Base-by-base conservation (phyloP, 2,797 vertebrate species). In the Melanotaenia pygmaea region DNA sequence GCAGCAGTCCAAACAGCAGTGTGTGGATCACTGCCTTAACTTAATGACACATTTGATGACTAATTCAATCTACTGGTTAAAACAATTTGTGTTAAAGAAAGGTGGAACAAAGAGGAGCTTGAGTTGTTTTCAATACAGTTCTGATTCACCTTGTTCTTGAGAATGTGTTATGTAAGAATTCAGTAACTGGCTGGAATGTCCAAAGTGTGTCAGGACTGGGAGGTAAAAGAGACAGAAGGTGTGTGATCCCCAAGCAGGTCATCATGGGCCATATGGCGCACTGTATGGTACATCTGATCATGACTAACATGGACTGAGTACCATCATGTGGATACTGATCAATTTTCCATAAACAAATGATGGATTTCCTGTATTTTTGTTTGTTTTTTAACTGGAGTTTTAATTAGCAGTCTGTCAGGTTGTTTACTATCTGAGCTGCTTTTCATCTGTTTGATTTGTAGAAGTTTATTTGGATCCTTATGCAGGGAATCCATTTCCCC, bases 51-150 rank as follows among this genome's bases (percentile, higher is more conserved):
- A 57, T 64, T 54, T 35, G 32, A 64, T 68, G 70, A 66, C 50
- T 64, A 69, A 82, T 76, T 40, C 24, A 57, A 65, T 67, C 64
- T 70, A 57, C 37, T 13, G 13, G 2, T 40, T 56, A 22, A 62
- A 58, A 71, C 3, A 69, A 34, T 57, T 37, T 60, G 18, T 14
- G 59, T 11, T 67, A 37, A 60, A 59, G 14, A 40, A 40, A 61
- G 30, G 12, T 57, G 5, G 22, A 24, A 76, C n/a, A 72, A 56
- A 65, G 14, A 56, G 8, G 5, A 24, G 16, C 26, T n/a, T 40
- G 28, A 60, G 60, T 20, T 57, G 1, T 54, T 37, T 67, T 59
- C 13, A 14, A 30, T 38, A 11, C 43, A 34, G 51, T n/a, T 26
- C 59, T 51, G 50, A 71, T 53, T 58, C 35, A 50, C 20, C 30